Percentiles rank a stretch among this genome's conserved stretches.
Evolutionary conservation across 2,797 vertebrate species (phyloP).

Genomic region (Mastacembelus armatus): DNA sequence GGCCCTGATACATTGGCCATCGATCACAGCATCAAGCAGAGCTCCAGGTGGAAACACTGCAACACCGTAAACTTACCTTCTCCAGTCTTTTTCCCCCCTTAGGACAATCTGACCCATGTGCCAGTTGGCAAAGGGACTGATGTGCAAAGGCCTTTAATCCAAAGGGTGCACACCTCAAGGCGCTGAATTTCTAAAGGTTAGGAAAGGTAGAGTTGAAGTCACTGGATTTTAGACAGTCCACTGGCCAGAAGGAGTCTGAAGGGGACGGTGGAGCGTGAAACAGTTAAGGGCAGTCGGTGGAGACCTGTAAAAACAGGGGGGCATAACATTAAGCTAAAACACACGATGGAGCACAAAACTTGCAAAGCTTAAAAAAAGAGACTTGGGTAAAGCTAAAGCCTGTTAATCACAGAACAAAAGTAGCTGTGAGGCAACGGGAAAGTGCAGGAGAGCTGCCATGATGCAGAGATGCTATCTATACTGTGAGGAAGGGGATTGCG

Average conservation of each 20-base stretch:
- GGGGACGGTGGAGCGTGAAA: conserved; percentile 83
- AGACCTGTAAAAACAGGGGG: conserved; percentile 82
- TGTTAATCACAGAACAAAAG: conserved; percentile 78
- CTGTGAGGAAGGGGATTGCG: conserved; percentile 70
- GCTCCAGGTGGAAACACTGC: conserved; percentile 16
- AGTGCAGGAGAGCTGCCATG: conserved; percentile 57
- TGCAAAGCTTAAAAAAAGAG: conserved; percentile 41
- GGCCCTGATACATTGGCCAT: conserved; percentile 31
- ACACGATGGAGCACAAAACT: conserved; percentile 41
- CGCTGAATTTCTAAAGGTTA: conserved; percentile 32
- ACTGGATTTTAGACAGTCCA: conserved; percentile 86
- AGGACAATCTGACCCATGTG: neutral
- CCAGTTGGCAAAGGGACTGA: conserved; percentile 33
- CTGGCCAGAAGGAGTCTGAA: conserved; percentile 85
- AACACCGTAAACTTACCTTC: conserved; percentile 27
- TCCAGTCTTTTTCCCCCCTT: conserved; percentile 2
- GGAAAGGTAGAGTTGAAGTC: conserved; percentile 48
- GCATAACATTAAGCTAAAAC: conserved; percentile 33
- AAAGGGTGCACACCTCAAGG: conserved; percentile 30
- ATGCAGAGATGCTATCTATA: conserved; percentile 78
- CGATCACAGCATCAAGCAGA: conserved; percentile 22
- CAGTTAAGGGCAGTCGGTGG: conserved; percentile 89
- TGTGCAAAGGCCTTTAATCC: conserved; percentile 47
- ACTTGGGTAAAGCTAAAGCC: conserved; percentile 56
- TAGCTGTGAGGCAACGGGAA: conserved; percentile 63